phyloP scores from a whole-genome alignment of 2,888 invertebrate genomes.

The Glyphotaelius pellucidus region DNA sequence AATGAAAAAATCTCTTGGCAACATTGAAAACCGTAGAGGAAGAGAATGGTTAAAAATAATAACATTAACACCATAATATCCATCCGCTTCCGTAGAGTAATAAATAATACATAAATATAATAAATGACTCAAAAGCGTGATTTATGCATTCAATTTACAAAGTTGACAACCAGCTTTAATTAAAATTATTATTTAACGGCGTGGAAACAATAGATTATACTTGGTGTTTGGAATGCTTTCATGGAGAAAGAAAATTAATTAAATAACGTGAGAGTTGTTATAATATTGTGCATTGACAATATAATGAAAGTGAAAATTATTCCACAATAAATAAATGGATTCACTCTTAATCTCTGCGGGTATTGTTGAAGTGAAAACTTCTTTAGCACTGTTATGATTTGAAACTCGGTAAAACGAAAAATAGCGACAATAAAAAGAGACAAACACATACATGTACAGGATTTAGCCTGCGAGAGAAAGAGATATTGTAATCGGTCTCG shows the following conservation, averaged over 20 bases:
- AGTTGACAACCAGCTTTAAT: background rate
- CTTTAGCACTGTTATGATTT: too few species aligned
- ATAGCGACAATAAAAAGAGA: too few species aligned
- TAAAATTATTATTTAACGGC: background rate
- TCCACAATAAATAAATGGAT: background rate
- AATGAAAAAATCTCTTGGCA: background rate
- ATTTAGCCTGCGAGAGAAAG: too few species aligned
- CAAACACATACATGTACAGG: too few species aligned
- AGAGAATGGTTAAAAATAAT: background rate
- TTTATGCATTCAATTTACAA: background rate
- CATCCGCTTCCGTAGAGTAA: background rate
- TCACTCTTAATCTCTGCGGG: background rate
- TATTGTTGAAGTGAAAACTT: background rate
- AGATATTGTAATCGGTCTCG: too few species aligned
- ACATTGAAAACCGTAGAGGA: background rate
- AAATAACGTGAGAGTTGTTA: background rate
- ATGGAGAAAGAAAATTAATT: background rate
- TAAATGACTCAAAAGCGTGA: background rate
- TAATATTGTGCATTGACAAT: background rate
- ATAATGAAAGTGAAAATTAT: background rate
- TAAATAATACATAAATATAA: background rate
- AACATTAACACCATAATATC: background rate
- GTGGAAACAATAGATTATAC: background rate
- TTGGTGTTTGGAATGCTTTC: background rate
- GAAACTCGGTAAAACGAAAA: too few species aligned